Evolutionary conservation across 2,113 vertebrate genomes (phyloP).

Genomic region (Dipodomys spectabilis): DNA sequence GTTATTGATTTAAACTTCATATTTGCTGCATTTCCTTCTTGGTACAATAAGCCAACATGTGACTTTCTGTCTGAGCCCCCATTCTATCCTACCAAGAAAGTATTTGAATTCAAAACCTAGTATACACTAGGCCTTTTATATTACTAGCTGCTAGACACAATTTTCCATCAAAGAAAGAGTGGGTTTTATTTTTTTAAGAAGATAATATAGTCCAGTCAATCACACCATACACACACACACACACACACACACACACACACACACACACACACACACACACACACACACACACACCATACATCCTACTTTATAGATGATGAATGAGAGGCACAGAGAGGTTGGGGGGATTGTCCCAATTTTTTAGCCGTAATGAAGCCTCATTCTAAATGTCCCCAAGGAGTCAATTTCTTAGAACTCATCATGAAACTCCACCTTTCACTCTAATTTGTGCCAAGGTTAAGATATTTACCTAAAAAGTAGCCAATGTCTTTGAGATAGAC

Average conservation of each 20-base stretch:
- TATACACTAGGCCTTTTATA: neutral
- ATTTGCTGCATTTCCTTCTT: slow-evolving; percentile 49
- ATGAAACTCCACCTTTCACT: neutral
- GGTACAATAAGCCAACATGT: neutral
- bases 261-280: neutral
- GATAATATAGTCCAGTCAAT: neutral
- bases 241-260: neutral
- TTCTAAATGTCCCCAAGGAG: neutral
- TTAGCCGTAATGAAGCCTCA: too few relatives aligned
- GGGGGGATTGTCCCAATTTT: too few relatives aligned
- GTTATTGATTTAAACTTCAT: slow-evolving; percentile 50
- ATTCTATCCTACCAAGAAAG: neutral
- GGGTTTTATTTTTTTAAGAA: neutral
- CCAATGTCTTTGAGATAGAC: neutral
- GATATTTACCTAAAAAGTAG: neutral
- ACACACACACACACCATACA: neutral
- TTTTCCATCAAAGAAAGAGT: slow-evolving; percentile 1
- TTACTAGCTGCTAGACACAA: neutral
- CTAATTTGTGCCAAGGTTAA: neutral
- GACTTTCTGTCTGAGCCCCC: neutral
- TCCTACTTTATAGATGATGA: neutral
- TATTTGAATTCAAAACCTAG: neutral
- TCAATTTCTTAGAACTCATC: neutral
- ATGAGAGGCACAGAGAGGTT: neutral
- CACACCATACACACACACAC: neutral